Evolutionary conservation across 2,797 vertebrate genomes (phyloP), one percentile per base, ranked within the genome.

Genomic region (Sphenopsis melanotis): DNA sequence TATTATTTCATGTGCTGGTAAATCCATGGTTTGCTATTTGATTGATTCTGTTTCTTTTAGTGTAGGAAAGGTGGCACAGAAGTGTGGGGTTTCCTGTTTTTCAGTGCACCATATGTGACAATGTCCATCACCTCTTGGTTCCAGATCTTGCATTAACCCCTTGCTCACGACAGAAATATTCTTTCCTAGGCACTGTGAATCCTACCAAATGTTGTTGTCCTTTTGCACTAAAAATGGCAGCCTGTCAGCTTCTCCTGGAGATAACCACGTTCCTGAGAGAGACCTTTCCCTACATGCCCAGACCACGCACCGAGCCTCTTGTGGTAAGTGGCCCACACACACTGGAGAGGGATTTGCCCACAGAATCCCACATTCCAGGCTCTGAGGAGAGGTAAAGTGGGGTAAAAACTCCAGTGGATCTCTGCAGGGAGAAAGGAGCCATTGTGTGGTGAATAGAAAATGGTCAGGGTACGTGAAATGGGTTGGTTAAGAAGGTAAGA

Each of bases 201-300:
- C 99, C 99, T 10, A 99, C 99, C 42, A 99, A 99, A 97, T 99
- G 99, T 30, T 99, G 98, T 94, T 99, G 99, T 92, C 99, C 99
- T 44, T 99, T 99, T 96, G 99, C 99, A 34, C 98, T 99, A 87
- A 99, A 99, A 98, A 99, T 99, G 99, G 98, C 99, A 9, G 99
- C 99, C 36, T 99, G 99, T 79, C 99, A 99, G 95, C 98, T 99
- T 89, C 97, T 99, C 68, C 96, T 99, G 96, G 99, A 99, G 98
- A 99, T 99, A 96, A 99, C 99, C 80, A 99, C 99, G 17, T 99
- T 99, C 94, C 98, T 99, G 64, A 97, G 99, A 44, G 99, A 99
- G 97, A 99, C 99, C 8, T 99, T 99, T 77, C 99, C 99, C 26
- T 99, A 99, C 85, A 97, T 99, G 76, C 99, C 99, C 16, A 98